phyloP scores from a whole-genome alignment of 1,140 invertebrate species.

The Penaeus indicus region DNA sequence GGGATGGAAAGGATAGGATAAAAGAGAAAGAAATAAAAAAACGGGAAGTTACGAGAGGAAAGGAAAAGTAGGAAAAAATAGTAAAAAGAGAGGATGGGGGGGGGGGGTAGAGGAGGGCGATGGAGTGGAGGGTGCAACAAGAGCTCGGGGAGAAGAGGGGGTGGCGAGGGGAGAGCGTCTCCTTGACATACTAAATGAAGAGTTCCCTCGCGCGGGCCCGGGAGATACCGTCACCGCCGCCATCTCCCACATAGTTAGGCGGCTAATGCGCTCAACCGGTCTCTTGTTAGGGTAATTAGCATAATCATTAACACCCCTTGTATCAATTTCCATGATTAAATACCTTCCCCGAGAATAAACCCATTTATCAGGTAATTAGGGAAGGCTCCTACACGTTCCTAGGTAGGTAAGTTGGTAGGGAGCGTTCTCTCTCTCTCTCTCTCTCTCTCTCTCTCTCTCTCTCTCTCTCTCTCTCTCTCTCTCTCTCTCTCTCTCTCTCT shows the following conservation, averaged over 20 bases:
- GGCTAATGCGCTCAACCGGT: conserved; percentile 23
- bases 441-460: conserved; percentile 23
- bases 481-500: not conserved
- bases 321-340: conserved; percentile 51
- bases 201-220: no score
- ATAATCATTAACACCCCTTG: conserved; percentile 45
- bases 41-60: no score
- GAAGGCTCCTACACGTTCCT: not conserved
- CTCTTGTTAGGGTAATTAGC: conserved; percentile 28
- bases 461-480: not conserved
- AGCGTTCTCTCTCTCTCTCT: conserved; percentile 22
- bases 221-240: not conserved
- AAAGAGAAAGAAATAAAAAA: no score
- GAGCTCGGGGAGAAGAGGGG: no score
- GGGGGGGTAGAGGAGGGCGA: no score
- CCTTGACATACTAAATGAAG: no score
- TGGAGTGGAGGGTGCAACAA: no score
- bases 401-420: not conserved
- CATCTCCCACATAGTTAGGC: not conserved
- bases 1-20: no score
- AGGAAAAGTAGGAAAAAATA: no score
- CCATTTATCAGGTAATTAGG: conserved; percentile 24
- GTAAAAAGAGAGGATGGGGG: no score
- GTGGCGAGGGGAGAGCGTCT: no score
- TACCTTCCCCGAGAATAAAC: conserved; percentile 23